phyloP scores from a whole-genome alignment of 2,113 vertebrate genomes.

The Ptilorrhoa leucosticta region DNA sequence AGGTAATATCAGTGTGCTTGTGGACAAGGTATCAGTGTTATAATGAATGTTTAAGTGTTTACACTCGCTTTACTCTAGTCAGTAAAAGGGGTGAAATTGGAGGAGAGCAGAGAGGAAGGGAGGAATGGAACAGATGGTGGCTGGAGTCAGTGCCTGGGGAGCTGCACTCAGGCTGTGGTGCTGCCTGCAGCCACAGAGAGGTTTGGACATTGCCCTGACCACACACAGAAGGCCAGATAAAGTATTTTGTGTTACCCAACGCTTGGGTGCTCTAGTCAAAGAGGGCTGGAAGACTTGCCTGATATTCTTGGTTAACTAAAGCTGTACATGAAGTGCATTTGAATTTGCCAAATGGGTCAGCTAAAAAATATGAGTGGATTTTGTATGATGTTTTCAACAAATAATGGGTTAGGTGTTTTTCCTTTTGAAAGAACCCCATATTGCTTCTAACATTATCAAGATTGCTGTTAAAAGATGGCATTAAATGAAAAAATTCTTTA shows the following conservation, averaged over 20 bases:
- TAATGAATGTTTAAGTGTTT: not conserved
- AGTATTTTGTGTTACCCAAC: not conserved
- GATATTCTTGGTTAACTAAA: not conserved
- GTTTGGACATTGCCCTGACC: not conserved
- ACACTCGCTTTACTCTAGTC: not conserved
- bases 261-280: not conserved
- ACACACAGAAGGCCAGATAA: not conserved
- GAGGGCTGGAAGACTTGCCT: not conserved
- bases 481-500: not conserved
- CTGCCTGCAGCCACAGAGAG: not conserved
- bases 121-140: not conserved
- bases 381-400: not conserved
- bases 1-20: not conserved
- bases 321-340: not conserved
- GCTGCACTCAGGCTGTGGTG: not conserved
- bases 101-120: not conserved
- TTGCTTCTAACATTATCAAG: not conserved
- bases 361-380: not conserved
- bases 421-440: not conserved
- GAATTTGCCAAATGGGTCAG: not conserved
- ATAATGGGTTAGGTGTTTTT: not conserved
- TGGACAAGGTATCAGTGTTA: not conserved
- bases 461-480: not conserved
- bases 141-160: not conserved
- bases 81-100: fast-evolving